phyloP scores from a whole-genome alignment of 2,797 vertebrate species.

The Crossoptilon crossoptilon region DNA sequence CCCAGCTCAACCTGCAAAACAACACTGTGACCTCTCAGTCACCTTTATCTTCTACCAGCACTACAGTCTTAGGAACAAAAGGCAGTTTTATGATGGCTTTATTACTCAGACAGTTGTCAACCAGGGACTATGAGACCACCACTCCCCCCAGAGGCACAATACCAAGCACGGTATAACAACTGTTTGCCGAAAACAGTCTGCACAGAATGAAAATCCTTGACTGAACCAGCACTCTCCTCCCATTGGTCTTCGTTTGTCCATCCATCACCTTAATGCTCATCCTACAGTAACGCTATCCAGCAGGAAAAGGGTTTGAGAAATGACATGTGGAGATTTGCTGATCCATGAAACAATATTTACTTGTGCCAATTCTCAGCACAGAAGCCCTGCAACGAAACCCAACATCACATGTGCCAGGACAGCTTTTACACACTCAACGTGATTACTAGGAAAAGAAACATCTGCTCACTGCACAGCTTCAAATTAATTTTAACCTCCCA shows the following conservation, averaged over 20 bases:
- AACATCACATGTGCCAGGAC: neutral
- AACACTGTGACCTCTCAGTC: neutral
- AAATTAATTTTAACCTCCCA: neutral
- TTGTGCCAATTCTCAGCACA: neutral
- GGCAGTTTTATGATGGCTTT: slow-evolving; percentile 8
- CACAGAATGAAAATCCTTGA: neutral
- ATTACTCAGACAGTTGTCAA: neutral
- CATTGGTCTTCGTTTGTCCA: neutral
- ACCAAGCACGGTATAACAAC: neutral
- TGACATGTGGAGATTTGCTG: slow-evolving; percentile 17
- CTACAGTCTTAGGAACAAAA: neutral
- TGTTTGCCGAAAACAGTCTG: neutral
- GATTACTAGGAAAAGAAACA: neutral
- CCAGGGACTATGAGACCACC: neutral
- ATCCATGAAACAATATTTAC: slow-evolving; percentile 15
- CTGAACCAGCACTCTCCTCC: neutral
- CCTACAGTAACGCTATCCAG: neutral
- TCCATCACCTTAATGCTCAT: neutral
- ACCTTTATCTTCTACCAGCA: neutral
- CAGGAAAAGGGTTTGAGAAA: neutral
- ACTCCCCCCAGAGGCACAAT: rapidly evolving
- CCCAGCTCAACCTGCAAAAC: neutral
- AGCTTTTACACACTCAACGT: neutral
- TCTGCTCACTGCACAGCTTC: neutral
- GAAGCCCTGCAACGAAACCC: slow-evolving; percentile 38